Evolutionary conservation across 2,797 vertebrate genomes (phyloP).

Genomic region (Dipus sagitta): DNA sequence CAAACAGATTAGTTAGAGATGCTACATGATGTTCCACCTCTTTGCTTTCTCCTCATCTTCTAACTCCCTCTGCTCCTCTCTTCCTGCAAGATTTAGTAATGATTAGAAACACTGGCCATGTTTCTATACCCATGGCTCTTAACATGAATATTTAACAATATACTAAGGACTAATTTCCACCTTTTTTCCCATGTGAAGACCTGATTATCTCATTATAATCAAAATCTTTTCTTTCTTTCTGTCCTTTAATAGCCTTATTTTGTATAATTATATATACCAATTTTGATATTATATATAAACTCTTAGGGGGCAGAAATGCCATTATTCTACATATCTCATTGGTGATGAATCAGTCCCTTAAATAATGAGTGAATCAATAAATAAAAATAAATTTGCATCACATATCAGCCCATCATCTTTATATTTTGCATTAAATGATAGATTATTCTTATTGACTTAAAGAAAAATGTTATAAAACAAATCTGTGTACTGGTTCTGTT

Average conservation of each 20-base stretch:
- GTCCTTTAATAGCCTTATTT: background rate
- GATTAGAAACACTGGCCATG: background rate
- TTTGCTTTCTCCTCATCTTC: accelerated
- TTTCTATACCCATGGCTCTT: background rate
- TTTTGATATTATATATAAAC: background rate
- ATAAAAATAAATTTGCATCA: background rate
- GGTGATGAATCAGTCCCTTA: background rate
- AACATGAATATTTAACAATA: background rate
- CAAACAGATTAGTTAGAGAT: background rate
- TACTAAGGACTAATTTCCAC: background rate
- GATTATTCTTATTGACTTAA: background rate
- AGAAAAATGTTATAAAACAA: background rate
- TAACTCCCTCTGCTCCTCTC: too few relatives aligned
- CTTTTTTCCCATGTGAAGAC: background rate
- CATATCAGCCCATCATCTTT: background rate
- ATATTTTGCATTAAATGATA: constrained; percentile 2
- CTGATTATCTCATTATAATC: background rate
- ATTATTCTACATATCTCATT: background rate
- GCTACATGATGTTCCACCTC: background rate
- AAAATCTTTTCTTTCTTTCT: background rate
- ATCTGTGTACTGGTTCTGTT: background rate
- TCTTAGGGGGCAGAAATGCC: background rate
- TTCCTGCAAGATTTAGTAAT: accelerated
- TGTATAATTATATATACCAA: background rate
- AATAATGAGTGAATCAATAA: background rate